Conservation (phyloP, 2,797 vertebrate genomes). For the Poeciliopsis presidionis region DNA sequence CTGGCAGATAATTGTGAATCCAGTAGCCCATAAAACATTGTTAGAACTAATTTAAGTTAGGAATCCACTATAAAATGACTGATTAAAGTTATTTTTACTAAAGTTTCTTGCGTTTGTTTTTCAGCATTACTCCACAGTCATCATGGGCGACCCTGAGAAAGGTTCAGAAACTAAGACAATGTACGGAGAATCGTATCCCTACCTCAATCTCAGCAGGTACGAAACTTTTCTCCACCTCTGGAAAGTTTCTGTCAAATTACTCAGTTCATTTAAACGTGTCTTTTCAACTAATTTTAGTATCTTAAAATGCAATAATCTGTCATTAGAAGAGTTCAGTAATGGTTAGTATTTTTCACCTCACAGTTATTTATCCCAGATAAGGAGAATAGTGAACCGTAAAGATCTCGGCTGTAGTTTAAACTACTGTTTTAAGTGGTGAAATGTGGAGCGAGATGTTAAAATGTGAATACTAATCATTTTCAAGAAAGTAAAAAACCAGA, state of each 20-base stretch:
- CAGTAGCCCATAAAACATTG: too few species aligned
- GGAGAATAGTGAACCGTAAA: too few species aligned
- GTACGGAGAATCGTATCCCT: constrained; percentile 44
- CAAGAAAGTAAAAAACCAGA: neutral
- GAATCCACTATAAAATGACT: neutral
- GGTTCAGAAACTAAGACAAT: constrained; percentile 49
- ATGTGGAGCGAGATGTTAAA: neutral
- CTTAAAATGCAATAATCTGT: neutral
- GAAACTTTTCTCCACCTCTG: constrained; percentile 6
- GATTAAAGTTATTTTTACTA: neutral
- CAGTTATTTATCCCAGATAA: too few species aligned
- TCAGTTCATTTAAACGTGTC: constrained; percentile 11
- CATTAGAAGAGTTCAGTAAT: too few species aligned
- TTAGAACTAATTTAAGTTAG: too few species aligned
- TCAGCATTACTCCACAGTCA: constrained; percentile 46
- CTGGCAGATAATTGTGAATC: too few species aligned
- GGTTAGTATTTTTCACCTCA: too few species aligned
- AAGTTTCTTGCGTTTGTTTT: constrained; percentile 13
- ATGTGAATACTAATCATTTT: neutral
- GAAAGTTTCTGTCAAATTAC: neutral
- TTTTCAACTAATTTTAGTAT: neutral
- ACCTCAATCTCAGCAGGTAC: constrained; percentile 35
- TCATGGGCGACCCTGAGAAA: constrained; percentile 55
- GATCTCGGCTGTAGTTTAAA: too few species aligned
- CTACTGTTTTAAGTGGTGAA: too few species aligned